These are phyloP conservation scores for Gordius sp. DNA, from an alignment of 2,888 invertebrate genomes.

Conservation along the genomic window DNA sequence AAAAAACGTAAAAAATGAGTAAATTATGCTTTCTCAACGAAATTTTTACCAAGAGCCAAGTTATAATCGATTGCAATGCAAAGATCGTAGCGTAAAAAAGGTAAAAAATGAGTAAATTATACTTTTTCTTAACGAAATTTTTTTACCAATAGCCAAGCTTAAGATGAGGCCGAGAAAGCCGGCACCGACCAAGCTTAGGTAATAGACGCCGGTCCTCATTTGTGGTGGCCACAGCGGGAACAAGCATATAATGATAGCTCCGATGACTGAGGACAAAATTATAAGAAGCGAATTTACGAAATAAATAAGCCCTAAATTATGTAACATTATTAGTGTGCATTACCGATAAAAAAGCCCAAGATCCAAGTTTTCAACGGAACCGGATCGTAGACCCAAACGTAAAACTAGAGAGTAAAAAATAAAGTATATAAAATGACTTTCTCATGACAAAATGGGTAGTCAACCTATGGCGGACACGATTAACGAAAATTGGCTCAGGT, in stretches of 20 bases:
- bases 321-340: not conserved
- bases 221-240: slow-evolving; percentile 91
- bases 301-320: not conserved
- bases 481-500: no score
- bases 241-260: slow-evolving; percentile 73
- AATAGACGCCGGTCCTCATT: slow-evolving; percentile 64
- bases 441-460: no score
- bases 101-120: no score
- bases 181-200: slow-evolving; percentile 72
- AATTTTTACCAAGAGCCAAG: no score
- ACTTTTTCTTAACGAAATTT: no score
- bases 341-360: slow-evolving; percentile 31
- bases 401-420: slow-evolving; percentile 22
- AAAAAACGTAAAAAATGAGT: no score
- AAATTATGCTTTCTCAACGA: no score
- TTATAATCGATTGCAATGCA: no score
- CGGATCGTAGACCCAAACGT: slow-evolving; percentile 35
- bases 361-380: slow-evolving; percentile 31
- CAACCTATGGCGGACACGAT: no score
- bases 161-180: slow-evolving; percentile 78
- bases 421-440: no score
- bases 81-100: no score
- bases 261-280: slow-evolving; percentile 41
- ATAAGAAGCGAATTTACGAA: not conserved
- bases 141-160: slow-evolving; percentile 46